Conservation (phyloP, 2,797 vertebrate species). For the Scyliorhinus canicula region DNA sequence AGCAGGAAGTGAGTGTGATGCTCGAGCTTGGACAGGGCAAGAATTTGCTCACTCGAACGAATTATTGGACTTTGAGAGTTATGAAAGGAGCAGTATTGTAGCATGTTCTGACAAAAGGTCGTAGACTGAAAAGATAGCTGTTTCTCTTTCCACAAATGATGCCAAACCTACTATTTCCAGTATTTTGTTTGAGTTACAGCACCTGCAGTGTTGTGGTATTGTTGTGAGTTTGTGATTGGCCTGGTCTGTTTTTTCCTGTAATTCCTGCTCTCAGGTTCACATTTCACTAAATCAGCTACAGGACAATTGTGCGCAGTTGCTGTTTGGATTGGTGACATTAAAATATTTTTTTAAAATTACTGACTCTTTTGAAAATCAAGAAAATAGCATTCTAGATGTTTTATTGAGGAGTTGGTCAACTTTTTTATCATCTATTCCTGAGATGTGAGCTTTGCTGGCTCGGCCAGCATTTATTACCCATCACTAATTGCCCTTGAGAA, state of each 20-base stretch:
- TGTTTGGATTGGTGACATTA: neutral
- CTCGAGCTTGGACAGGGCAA: too few relatives aligned
- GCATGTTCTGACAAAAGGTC: neutral
- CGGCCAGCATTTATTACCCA: too few relatives aligned
- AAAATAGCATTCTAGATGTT: neutral
- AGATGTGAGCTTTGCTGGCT: too few relatives aligned
- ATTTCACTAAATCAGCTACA: neutral
- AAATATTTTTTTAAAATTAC: neutral
- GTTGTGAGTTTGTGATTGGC: neutral
- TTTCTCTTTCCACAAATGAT: too few relatives aligned
- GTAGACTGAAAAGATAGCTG: too few relatives aligned
- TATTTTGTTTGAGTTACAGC: too few relatives aligned
- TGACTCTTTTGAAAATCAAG: neutral
- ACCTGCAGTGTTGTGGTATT: neutral
- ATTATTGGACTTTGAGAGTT: too few relatives aligned
- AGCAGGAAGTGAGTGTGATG: neutral
- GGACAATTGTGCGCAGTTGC: neutral
- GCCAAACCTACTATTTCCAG: too few relatives aligned
- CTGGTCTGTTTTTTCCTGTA: neutral
- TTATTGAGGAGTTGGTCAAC: neutral
- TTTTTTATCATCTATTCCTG: neutral
- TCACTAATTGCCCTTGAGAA: too few relatives aligned
- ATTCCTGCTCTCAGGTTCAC: neutral
- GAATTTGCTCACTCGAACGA: too few relatives aligned
- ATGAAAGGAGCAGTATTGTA: too few relatives aligned